Percentiles rank a stretch among this genome's conserved stretches.
Conservation (phyloP, 2,113 vertebrate genomes). For the Microcebus lehilahytsara region DNA sequence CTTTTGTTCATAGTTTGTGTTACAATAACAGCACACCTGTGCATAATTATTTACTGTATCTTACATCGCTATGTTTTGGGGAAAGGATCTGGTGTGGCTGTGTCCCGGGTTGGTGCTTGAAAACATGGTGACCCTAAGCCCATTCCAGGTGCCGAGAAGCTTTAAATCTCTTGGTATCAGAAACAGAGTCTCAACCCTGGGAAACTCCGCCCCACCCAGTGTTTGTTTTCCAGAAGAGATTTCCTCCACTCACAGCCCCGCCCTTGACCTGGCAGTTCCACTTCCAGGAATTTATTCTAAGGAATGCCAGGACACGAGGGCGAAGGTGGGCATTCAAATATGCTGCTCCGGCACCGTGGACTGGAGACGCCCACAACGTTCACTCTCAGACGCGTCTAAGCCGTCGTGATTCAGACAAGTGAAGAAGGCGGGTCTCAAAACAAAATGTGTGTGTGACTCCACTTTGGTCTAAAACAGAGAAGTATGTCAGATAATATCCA, state of each 20-base stretch:
- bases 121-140: neutral
- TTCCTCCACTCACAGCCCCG: neutral
- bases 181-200: neutral
- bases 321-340: neutral
- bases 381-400: neutral
- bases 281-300: neutral
- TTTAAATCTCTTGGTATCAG: too few species aligned
- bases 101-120: accelerated
- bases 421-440: neutral
- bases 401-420: accelerated
- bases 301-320: neutral
- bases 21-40: neutral
- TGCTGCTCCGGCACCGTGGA: neutral
- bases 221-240: neutral
- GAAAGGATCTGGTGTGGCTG: neutral
- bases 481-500: neutral
- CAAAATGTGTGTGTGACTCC: neutral
- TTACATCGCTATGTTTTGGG: neutral
- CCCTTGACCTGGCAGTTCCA: neutral
- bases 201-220: accelerated
- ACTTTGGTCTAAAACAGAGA: neutral
- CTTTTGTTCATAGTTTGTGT: neutral
- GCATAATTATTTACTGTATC: neutral
- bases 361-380: neutral
- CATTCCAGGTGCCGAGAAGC: neutral